Base-by-base conservation (phyloP, 2,888 invertebrate genomes). In the Diaprepes abbreviatus region DNA sequence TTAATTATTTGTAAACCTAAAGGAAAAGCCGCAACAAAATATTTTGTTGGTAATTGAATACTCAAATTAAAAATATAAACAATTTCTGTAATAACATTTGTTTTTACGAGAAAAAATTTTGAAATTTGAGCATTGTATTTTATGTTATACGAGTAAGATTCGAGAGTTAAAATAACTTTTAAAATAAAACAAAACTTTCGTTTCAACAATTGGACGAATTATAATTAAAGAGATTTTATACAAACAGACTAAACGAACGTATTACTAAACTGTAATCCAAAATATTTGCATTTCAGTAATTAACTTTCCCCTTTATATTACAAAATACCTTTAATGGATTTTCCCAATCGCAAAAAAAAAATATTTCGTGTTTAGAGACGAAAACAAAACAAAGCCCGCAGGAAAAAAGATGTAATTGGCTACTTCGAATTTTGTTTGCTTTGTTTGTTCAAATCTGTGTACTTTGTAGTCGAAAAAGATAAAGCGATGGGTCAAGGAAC, bases 321-420 rank as follows among this genome's bases (percentile, higher is more conserved):
- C 28, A 28, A 50, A 24, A 50, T 50, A 50, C 48, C 28, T 28
- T 50, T 50, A 50, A 50, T 50, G 28, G 48, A 28, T 50, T 50
- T 50, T 50, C 28, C 28, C 48, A 16, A 50, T 50, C 48, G 48
- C 48, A 50, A 24, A 24, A 24, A 24, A 28, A 21, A 45, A 28
- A 50, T 9, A 21, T 36, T 66, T 43, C 35, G 33, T 52, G 36
- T 54, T 67, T 67, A 35, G 54, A 40, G 28, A 67, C 55, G 62
- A 59, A 66, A 58, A 66, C 38, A 66, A 59, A 59, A 66, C 50
- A 66, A 67, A 59, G 45, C 48, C 66, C 66, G 40, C 36, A 59
- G 59, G 66, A 66, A 60, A 66, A 66, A 59, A 35, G 55, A 55
- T 55, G 36, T 36, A 55, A 65, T 65, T 65, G 65, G 65, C 48